phyloP scores from a whole-genome alignment of 2,797 vertebrate genomes.

The Macroramphosus scolopax region DNA sequence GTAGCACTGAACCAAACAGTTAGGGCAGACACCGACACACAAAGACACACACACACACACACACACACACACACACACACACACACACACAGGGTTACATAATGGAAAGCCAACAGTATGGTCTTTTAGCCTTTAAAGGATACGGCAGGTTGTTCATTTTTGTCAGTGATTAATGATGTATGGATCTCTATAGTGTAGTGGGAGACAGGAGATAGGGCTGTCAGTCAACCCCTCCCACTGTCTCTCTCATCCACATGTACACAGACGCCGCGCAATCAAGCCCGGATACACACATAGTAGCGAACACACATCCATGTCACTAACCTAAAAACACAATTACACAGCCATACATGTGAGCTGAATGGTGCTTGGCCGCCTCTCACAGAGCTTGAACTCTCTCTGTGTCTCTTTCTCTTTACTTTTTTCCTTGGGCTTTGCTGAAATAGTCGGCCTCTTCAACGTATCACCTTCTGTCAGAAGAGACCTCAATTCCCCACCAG shows the following conservation, averaged over 20 bases:
- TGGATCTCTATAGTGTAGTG: conserved; percentile 50
- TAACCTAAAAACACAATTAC: neutral
- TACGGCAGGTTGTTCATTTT: conserved; percentile 56
- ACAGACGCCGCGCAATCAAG: conserved; percentile 6
- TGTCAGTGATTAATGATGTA: conserved; percentile 67
- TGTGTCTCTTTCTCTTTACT: conserved; percentile 6
- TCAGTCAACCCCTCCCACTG: conserved; percentile 47
- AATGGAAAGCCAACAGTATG: conserved; percentile 17
- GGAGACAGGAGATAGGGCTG: conserved; percentile 54
- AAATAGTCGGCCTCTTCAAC: conserved; percentile 63
- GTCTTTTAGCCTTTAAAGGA: conserved; percentile 54
- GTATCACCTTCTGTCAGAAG: conserved; percentile 71
- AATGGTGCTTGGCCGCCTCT: conserved; percentile 26
- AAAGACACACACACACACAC: conserved; percentile 23
- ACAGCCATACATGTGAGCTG: conserved; percentile 13
- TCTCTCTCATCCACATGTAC: too few species aligned
- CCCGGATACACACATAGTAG: conserved; percentile 1
- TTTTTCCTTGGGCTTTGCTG: conserved; percentile 52
- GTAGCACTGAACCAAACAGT: conserved; percentile 60
- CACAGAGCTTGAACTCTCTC: conserved; percentile 27
- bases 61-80: conserved; percentile 8
- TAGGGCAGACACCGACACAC: conserved; percentile 41
- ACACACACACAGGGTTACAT: conserved; percentile 13
- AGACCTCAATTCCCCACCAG: conserved; percentile 70
- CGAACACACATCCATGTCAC: conserved; percentile 1